Percentiles rank a stretch among this genome's conserved stretches.
These are phyloP conservation scores for Macrophya alboannulata DNA, from an alignment of 2,888 invertebrate genomes.

Conservation along the genomic window DNA sequence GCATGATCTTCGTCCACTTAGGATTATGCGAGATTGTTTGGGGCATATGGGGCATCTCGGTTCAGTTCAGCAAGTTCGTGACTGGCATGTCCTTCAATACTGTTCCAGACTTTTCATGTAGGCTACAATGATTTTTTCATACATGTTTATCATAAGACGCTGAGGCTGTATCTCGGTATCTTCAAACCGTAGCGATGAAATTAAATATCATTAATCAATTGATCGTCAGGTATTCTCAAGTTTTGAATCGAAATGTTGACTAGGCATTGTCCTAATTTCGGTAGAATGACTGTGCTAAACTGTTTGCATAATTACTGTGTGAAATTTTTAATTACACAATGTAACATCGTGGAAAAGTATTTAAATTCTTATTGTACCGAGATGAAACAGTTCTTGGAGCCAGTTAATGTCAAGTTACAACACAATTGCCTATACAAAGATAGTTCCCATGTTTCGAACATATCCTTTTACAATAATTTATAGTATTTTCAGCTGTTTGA, in stretches of 20 bases:
- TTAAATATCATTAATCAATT: not conserved
- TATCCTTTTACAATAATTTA: slow-evolving; percentile 7
- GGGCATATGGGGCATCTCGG: not conserved
- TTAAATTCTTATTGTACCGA: slow-evolving; percentile 19
- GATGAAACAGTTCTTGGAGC: slow-evolving; percentile 46
- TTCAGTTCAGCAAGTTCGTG: not conserved
- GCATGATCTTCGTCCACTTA: not conserved
- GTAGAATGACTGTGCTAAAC: slow-evolving; percentile 19
- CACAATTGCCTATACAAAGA: slow-evolving; percentile 41
- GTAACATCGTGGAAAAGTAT: slow-evolving; percentile 46
- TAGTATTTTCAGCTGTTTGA: not conserved
- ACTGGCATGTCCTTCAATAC: not conserved
- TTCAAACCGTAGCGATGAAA: not conserved
- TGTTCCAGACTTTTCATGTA: not conserved
- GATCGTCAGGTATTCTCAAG: not conserved
- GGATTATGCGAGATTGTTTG: not conserved
- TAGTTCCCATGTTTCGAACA: slow-evolving; percentile 39
- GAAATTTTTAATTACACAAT: slow-evolving; percentile 35
- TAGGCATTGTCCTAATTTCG: slow-evolving; percentile 17
- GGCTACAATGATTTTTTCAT: not conserved
- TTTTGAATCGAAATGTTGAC: not conserved
- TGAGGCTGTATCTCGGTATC: not conserved
- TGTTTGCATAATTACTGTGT: slow-evolving; percentile 26
- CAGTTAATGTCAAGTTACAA: slow-evolving; percentile 48
- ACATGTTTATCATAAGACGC: not conserved